A percentile compares a stretch with the other conserved stretches of the same genome.
phyloP scores from a whole-genome alignment of 2,888 invertebrate genomes.

The Drosophila mimica region DNA sequence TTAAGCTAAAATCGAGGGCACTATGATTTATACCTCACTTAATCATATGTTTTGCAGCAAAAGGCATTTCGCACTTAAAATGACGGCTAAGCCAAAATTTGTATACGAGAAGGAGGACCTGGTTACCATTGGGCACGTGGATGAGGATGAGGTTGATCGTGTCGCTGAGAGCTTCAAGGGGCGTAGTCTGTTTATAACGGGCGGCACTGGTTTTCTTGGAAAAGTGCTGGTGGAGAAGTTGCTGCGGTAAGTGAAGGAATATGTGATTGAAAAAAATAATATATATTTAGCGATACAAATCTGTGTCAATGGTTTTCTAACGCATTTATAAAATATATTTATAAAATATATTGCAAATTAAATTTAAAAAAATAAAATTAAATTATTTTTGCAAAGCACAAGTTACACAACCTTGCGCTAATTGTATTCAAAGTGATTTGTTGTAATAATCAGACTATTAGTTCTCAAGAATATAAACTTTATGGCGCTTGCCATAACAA shows the following conservation, averaged over 20 bases:
- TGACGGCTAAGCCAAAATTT: conserved; percentile 82
- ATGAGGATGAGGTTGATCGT: conserved; percentile 82
- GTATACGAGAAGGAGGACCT: conserved; percentile 74
- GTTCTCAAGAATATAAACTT: conserved; percentile 1
- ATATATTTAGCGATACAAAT: not conserved
- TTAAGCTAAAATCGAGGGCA: conserved; percentile 28
- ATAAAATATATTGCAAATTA: not conserved
- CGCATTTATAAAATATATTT: not conserved
- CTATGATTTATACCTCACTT: not conserved
- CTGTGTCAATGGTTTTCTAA: not conserved
- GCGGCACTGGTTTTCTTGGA: conserved; percentile 85
- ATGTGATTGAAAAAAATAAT: not conserved
- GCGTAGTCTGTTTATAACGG: conserved; percentile 84
- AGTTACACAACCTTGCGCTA: not conserved
- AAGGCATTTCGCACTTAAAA: conserved; percentile 30
- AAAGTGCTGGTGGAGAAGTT: conserved; percentile 85
- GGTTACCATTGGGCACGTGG: conserved; percentile 72
- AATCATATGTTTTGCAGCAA: conserved; percentile 31
- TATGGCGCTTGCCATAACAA: not conserved
- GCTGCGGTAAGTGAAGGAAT: conserved; percentile 72
- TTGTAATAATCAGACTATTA: not conserved
- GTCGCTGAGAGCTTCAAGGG: conserved; percentile 82
- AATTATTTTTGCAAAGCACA: not conserved
- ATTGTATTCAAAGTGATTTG: not conserved
- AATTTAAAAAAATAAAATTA: rapidly evolving